Conservation (phyloP, 2,113 vertebrate genomes). For the Piliocolobus tephrosceles region DNA sequence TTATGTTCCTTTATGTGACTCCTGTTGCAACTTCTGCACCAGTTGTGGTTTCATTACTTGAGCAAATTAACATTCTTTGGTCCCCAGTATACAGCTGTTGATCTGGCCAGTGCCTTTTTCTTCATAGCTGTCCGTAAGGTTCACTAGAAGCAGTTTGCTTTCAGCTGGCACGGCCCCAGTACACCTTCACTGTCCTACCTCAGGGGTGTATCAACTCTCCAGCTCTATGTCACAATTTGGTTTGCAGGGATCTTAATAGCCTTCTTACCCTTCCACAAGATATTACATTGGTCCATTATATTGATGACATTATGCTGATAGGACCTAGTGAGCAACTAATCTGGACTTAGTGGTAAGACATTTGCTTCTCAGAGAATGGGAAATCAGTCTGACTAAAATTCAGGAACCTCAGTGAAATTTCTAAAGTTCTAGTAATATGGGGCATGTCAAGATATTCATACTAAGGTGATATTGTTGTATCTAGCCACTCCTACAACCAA, state of each 20-base stretch:
- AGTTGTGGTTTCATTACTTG: not conserved
- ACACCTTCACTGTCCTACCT: not conserved
- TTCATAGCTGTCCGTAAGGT: not conserved
- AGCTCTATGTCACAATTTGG: not conserved
- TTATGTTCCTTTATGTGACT: not conserved
- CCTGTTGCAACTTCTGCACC: not conserved
- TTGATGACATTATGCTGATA: not conserved
- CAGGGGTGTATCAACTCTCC: not conserved
- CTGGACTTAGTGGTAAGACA: not conserved
- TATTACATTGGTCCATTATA: not conserved
- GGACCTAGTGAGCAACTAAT: not conserved
- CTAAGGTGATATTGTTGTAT: not conserved
- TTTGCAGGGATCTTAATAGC: not conserved
- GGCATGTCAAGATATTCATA: not conserved
- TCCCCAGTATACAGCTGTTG: not conserved
- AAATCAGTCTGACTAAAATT: not conserved
- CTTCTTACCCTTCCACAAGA: not conserved
- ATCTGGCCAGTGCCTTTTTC: not conserved
- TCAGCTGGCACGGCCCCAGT: not conserved
- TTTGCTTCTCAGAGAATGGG: not conserved
- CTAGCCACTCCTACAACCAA: not conserved
- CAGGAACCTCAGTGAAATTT: not conserved
- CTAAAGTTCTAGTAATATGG: not conserved
- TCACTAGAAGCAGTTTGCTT: not conserved
- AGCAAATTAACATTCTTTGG: not conserved